Evolutionary conservation across 2,888 invertebrate species (phyloP), one percentile per base, ranked within the genome.

Genomic region (Candidula unifasciata): DNA sequence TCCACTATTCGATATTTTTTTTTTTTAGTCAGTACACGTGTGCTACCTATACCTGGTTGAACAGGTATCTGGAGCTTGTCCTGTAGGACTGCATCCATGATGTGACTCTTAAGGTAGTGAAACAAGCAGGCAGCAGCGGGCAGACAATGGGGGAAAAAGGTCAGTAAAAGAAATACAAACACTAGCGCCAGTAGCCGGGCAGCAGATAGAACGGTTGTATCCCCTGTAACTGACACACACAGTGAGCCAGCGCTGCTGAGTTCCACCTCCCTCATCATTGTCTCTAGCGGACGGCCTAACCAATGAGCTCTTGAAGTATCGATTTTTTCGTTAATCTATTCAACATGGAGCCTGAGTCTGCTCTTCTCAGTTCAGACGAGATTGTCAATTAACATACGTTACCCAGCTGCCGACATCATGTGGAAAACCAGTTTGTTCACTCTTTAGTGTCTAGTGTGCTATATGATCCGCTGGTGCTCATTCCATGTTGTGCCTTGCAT

Each of bases 311-410:
- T 76, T 83, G 85, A 86, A 85, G 84, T 84, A 87, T 87, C 83
- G 87, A 88, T 88, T 88, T 82, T 87, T 86, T 85, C 87, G 88
- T 87, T 86, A 87, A 88, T 88, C 85, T 88, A 88, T 88, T 88
- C 88, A 88, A 88, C 85, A 88, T 88, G 88, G 88, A 88, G 85
- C 76, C 77, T 77, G 76, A 54, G 21, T 73, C 37, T 66, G 57
- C 76, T 77, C 64, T 76, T 77, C 69, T 21, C 77, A 37, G 21
- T 68, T 68, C 76, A n/a, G 77, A 66, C 82, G 52, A 82, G 77
- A 82, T 82, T 82, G 77, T 76, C 74, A 73, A 82, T 74, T 66
- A 60, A 73, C 74, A 82, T 82, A 71, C 71, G 54, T 82, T 82
- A 73, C 64, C 24, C n/a, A 57, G 44, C 44, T 60, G 71, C 57